A percentile compares a stretch with the other conserved stretches of the same genome.
phyloP scores from a whole-genome alignment of 2,888 invertebrate species.

The Timema podura region DNA sequence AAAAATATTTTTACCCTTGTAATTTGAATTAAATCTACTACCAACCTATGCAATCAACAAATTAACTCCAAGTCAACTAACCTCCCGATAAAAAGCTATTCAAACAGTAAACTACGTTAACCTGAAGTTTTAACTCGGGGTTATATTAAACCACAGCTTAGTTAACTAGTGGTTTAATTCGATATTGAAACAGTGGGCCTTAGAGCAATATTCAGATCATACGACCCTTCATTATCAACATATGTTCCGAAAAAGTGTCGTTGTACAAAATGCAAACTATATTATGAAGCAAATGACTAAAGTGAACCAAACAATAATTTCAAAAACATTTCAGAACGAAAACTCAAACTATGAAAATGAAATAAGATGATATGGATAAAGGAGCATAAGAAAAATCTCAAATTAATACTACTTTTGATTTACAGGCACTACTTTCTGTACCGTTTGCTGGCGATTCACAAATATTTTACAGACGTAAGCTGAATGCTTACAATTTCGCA shows the following conservation, averaged over 20 bases:
- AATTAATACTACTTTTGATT: constrained; percentile 10
- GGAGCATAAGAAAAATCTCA: neutral
- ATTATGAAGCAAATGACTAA: constrained; percentile 10
- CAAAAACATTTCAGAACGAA: neutral
- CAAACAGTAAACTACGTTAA: too few relatives aligned
- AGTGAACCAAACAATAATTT: constrained; percentile 4
- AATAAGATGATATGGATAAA: neutral
- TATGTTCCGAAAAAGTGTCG: constrained; percentile 5
- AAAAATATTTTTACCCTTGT: too few relatives aligned
- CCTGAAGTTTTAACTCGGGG: too few relatives aligned
- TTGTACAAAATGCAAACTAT: constrained; percentile 8
- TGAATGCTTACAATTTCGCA: neutral
- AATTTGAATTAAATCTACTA: too few relatives aligned
- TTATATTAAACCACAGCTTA: too few relatives aligned
- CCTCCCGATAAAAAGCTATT: too few relatives aligned
- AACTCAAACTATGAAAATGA: constrained; percentile 11
- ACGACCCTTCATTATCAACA: constrained; percentile 7
- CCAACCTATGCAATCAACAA: too few relatives aligned
- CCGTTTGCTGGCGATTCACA: constrained; percentile 12
- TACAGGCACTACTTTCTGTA: constrained; percentile 9
- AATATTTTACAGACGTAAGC: constrained; percentile 1
- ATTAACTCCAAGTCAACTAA: too few relatives aligned
- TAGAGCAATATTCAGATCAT: constrained; percentile 9
- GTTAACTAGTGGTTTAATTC: too few relatives aligned
- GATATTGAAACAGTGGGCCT: too few relatives aligned